A percentile compares a stretch with the other conserved stretches of the same genome.
These are phyloP conservation scores for Edolisoma coerulescens DNA, from an alignment of 2,113 vertebrate genomes.

Conservation along the genomic window DNA sequence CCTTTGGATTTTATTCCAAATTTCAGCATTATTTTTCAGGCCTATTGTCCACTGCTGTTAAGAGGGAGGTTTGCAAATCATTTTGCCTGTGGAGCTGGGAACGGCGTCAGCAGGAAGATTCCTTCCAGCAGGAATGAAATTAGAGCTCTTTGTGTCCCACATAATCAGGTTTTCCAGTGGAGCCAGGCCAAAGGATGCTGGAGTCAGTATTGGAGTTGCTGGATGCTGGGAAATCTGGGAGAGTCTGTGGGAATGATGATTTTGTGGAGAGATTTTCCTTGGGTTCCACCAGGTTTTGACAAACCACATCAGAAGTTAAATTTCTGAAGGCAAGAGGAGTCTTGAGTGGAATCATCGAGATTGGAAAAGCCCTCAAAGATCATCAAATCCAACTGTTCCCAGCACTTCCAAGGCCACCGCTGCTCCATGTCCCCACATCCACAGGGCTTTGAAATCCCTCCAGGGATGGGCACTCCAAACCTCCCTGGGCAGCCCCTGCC, in stretches of 20 bases:
- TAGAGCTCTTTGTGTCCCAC: neutral
- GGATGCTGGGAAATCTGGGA: neutral
- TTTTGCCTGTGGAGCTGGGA: neutral
- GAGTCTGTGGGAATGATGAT: too few relatives aligned
- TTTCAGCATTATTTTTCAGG: rapidly evolving
- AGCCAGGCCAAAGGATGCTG: neutral
- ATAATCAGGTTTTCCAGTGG: neutral
- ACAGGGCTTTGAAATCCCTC: neutral
- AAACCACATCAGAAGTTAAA: rapidly evolving
- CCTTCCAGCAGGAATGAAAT: neutral
- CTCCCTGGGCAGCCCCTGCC: too few relatives aligned
- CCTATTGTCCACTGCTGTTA: neutral
- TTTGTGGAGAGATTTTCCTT: neutral
- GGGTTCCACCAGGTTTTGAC: neutral
- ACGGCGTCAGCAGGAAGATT: neutral
- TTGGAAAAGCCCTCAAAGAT: neutral
- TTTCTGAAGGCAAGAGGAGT: rapidly evolving
- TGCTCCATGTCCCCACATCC: neutral
- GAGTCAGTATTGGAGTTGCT: rapidly evolving
- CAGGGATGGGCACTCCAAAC: too few relatives aligned
- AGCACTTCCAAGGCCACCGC: neutral
- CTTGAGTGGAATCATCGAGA: rapidly evolving
- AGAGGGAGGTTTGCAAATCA: neutral
- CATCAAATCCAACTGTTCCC: neutral
- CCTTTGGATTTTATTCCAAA: neutral